Evolutionary conservation across 2,888 invertebrate genomes (phyloP), one percentile per base, ranked within the genome.

Genomic region (Volucella inflata): DNA sequence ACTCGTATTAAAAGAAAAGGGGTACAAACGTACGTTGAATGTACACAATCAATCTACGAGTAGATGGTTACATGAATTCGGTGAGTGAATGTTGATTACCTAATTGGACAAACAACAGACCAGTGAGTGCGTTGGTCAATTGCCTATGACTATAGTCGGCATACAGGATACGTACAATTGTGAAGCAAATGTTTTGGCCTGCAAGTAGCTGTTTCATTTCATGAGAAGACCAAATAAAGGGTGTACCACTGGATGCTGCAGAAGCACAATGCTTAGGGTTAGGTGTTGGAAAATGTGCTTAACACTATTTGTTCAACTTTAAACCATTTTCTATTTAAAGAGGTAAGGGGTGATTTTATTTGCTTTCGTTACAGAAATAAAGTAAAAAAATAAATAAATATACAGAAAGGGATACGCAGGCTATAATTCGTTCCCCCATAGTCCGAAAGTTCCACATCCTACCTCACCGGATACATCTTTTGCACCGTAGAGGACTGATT

Each of bases 1-100:
- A n/a, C n/a, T n/a, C n/a, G n/a, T n/a, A 9, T n/a, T 40, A 17
- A 8, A 0, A 36, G 9, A 1, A 17, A 14, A 44, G 36, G 11
- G 62, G 12, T 8, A 17, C 2, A 8, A 16, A 8, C 16, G 40
- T 11, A 12, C 2, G 16, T 51, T n/a, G 14, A 9, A 17, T 10
- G 12, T 36, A 14, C 16, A 59, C 57, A 70, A 38, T 44, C 30
- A 46, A 57, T 12, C 42, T 44, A n/a, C n/a, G n/a, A n/a, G n/a
- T n/a, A 46, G 16, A 44, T 44, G 36, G 17, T 68, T 44, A 70
- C 48, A 70, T 48, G 48, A 48, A 59, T 59, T 59, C 14, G 9
- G 8, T 8, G 46, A 70, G 70, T 79, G 79, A 79, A 79, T 79
- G 79, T 74, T 79, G 74, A 79, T 79, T 62, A 62, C 72, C 46